phyloP scores from a whole-genome alignment of 2,113 vertebrate species.

The Sterna hirundo region DNA sequence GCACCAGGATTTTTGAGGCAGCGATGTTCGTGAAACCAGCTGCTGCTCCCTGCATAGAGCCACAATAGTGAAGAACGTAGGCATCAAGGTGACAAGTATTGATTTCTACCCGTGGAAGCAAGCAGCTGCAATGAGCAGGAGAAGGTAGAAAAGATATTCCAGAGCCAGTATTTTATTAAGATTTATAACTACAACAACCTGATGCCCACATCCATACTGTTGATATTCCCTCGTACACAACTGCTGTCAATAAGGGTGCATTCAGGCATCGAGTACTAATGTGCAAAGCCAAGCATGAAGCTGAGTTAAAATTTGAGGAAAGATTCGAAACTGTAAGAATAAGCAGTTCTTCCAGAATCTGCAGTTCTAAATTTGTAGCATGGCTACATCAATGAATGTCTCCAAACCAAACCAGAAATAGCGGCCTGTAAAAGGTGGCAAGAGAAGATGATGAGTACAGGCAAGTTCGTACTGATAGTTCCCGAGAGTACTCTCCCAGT shows the following conservation, averaged over 20 bases:
- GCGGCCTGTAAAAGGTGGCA: not conserved
- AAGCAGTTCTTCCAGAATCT: slow-evolving; percentile 93
- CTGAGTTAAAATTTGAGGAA: not conserved
- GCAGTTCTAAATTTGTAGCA: slow-evolving; percentile 75
- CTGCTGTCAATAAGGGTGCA: not conserved
- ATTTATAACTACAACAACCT: not conserved
- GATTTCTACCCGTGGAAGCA: not conserved
- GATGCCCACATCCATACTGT: not conserved
- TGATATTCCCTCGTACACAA: not conserved
- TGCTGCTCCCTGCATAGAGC: not conserved
- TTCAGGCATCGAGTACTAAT: not conserved
- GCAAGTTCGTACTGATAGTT: not conserved
- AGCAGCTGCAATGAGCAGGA: not conserved
- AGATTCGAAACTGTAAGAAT: slow-evolving; percentile 91
- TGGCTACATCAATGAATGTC: slow-evolving; percentile 69
- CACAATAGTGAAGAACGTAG: not conserved
- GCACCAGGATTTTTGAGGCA: not conserved
- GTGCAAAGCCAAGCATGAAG: not conserved
- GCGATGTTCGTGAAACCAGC: not conserved
- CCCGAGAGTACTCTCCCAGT: not conserved
- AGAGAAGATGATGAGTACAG: not conserved
- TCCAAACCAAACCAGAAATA: slow-evolving; percentile 29
- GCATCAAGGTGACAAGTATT: not conserved
- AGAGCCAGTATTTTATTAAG: not conserved
- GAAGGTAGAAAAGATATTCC: not conserved